Evolutionary conservation across 2,113 vertebrate species (phyloP), one percentile per base, ranked within the genome.

Genomic region (Chlamydotis undulata): DNA sequence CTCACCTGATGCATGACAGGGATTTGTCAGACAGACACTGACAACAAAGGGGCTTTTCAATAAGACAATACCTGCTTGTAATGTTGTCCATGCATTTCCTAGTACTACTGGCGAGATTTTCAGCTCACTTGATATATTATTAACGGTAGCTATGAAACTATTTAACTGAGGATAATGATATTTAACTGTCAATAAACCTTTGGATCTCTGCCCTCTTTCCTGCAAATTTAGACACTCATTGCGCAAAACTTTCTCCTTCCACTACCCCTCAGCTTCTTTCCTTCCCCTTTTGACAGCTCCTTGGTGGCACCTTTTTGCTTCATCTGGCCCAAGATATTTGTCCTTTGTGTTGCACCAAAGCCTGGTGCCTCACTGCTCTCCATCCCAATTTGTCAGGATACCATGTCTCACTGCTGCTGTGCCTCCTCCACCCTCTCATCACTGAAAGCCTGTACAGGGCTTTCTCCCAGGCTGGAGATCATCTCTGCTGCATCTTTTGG

Each of bases 141-240:
- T 93, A 96, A 79, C 84, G 79, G 89, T 47, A 91, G 92, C 96
- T 84, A 95, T 93, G 83, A 95, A 96, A 93, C 86, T 93, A 97
- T 96, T 96, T 95, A 97, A 87, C 92, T 92, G 89, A 89, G 81
- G 96, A 94, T 67, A 94, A 95, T 94, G 69, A 86, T 91, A 93
- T 91, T 96, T 96, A 92, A 93, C 92, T 94, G 95, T 95, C 94
- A 93, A 93, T 96, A 97, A 94, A 95, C 80, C 65, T 92, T 92
- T 93, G 95, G 91, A 91, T 76, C 65, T 89, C 90, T 95, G 80
- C 92, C 89, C 26, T 94, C 49, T 71, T 93, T 65, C 53, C 67
- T 91, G 70, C 45, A 95, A 83, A 94, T 87, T 67, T 68, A 89
- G 70, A 89, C 37, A 57, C 82, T 43, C 12, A n/a, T 91, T 94